Base-by-base conservation (phyloP, 2,888 invertebrate species). In the Bembecia ichneumoniformis region DNA sequence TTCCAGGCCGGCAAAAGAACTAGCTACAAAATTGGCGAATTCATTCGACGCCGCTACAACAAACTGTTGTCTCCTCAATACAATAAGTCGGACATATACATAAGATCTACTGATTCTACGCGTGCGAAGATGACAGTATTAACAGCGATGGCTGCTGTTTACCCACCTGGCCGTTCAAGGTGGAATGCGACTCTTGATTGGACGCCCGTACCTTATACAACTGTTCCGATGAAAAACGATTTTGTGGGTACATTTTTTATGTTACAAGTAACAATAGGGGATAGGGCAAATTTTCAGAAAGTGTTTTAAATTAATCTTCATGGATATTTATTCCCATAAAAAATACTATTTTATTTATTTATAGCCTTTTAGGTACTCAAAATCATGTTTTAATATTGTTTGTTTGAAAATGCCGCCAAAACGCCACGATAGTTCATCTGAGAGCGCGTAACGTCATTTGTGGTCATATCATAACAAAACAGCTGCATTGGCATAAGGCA, bases 31-130 rank as follows among this genome's bases (percentile, higher is more conserved):
- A 48, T 67, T 3, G 73, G 73, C 3, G 34, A 66, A 47, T 63
- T 51, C 51, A 58, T 74, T 34, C 58, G 68, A 1, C 34, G 51
- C 1, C 65, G 75, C 0, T 77, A 77, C 53, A 53, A 56, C 3
- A 50, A 55, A 1, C 55, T 74, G 2, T 56, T 77, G 3, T 65
- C 74, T 0, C 56, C 58, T 0, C 48, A 53, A 11, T 78, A 66
- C 60, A 75, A 76, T 57, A 71, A 70, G 48, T 56, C 3, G 60
- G 57, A 72, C 34, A 44, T 50, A 9, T 50, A 47, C 34, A 34
- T 50, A 4, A 40, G 47, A 3, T 47, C 50, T 5, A 50, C 50
- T 28, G 50, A 47, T n/a, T 35, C 16, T 3, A 43, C 47, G 3
- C 47, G 50, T n/a, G 16, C 50, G 3, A 47, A 50, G 28, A 50